Conservation (phyloP, 2,888 invertebrate genomes). For the Congeria kusceri region DNA sequence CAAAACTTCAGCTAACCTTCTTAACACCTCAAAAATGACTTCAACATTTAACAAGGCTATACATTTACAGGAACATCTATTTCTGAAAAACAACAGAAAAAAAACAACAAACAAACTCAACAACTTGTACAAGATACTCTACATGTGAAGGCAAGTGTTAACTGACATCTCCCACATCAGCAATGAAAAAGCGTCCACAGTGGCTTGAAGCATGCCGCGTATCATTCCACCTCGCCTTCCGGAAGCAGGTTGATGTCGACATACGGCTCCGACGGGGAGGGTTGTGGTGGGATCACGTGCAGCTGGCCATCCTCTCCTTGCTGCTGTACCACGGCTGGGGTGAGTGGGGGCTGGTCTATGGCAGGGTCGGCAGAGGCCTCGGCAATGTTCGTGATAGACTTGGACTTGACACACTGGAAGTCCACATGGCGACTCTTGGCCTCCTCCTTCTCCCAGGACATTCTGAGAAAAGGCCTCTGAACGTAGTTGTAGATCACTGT, state of each 20-base stretch:
- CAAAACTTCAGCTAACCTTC: too few relatives aligned
- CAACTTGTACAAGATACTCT: too few relatives aligned
- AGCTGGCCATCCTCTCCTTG: slow-evolving; percentile 83
- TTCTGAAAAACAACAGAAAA: too few relatives aligned
- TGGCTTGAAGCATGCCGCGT: too few relatives aligned
- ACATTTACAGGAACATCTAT: too few relatives aligned
- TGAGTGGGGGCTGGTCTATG: slow-evolving; percentile 82
- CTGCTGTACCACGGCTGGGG: slow-evolving; percentile 59
- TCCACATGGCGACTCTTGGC: slow-evolving; percentile 99
- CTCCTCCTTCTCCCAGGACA: slow-evolving; percentile 99
- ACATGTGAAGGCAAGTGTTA: too few relatives aligned
- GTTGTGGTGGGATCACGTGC: slow-evolving; percentile 85
- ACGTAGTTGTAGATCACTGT: slow-evolving; percentile 99
- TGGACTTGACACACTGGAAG: slow-evolving; percentile 99
- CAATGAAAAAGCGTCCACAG: too few relatives aligned
- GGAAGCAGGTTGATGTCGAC: slow-evolving; percentile 80
- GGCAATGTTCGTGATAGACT: slow-evolving; percentile 98
- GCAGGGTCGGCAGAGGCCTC: slow-evolving; percentile 95
- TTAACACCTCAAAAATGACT: too few relatives aligned
- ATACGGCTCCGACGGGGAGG: slow-evolving; percentile 83
- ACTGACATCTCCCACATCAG: too few relatives aligned
- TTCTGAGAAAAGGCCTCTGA: slow-evolving; percentile 98
- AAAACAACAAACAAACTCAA: too few relatives aligned
- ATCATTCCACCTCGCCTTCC: slow-evolving; percentile 74
- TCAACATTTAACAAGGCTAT: too few relatives aligned